Percentiles rank a stretch among this genome's conserved stretches.
phyloP scores from a whole-genome alignment of 2,888 invertebrate genomes.

The Gymnoscelis rufifasciata region DNA sequence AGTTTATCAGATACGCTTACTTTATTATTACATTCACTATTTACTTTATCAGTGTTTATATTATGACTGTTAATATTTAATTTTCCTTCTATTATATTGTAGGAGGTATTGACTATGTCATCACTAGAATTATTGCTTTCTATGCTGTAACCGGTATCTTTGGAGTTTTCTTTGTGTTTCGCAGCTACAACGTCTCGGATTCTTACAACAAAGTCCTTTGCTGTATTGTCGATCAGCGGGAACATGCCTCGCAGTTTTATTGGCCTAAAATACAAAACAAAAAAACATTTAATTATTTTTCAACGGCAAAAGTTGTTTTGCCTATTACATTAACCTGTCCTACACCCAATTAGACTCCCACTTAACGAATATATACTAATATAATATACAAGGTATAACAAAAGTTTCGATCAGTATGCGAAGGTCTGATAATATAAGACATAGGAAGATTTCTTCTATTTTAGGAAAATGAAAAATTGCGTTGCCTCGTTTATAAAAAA shows the following conservation, averaged over 20 bases:
- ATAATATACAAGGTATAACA: too few relatives aligned
- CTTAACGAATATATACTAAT: too few relatives aligned
- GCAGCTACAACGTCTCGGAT: slow-evolving; percentile 41
- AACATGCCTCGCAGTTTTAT: slow-evolving; percentile 71
- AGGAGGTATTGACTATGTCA: slow-evolving; percentile 3
- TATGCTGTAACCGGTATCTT: slow-evolving; percentile 15
- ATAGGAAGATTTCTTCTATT: too few relatives aligned
- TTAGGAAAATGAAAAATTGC: too few relatives aligned
- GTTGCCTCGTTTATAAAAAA: too few relatives aligned
- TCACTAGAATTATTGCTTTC: slow-evolving; percentile 16
- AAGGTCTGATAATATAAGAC: too few relatives aligned
- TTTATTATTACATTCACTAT: neutral
- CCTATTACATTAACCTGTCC: too few relatives aligned
- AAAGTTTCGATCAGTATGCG: too few relatives aligned
- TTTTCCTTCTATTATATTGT: neutral
- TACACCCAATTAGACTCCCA: neutral
- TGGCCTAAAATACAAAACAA: slow-evolving; percentile 62
- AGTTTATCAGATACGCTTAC: neutral
- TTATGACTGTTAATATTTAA: neutral
- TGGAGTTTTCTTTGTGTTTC: slow-evolving; percentile 24
- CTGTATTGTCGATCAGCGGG: slow-evolving; percentile 63
- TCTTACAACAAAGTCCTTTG: slow-evolving; percentile 54
- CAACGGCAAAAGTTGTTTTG: too few relatives aligned
- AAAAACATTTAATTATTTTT: neutral
- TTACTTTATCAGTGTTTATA: neutral